Evolutionary conservation across 2,113 vertebrate genomes (phyloP).

Genomic region (Thamnaconus septentrionalis): DNA sequence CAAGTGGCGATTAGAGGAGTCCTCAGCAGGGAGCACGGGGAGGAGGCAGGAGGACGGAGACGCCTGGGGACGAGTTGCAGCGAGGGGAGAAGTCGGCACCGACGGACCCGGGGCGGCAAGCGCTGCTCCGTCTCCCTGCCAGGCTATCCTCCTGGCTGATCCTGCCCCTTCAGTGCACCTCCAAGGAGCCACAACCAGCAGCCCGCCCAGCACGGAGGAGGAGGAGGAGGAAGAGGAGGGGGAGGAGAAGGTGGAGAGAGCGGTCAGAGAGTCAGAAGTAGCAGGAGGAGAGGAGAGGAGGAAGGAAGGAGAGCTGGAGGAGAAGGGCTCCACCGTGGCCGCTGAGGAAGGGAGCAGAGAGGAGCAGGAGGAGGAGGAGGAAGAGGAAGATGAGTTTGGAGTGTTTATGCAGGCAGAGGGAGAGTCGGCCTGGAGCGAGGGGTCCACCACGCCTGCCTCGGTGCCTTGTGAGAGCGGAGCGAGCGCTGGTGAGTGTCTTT

Average conservation of each 20-base stretch:
- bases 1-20: conserved; percentile 6
- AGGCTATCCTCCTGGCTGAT: conserved; percentile 48
- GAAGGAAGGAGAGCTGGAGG: conserved; percentile 22
- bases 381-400: conserved; percentile 78
- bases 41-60: background rate
- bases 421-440: conserved; percentile 53
- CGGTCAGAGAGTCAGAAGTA: conserved; percentile 27
- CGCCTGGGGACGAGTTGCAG: conserved; percentile 11
- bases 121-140: conserved; percentile 33
- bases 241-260: conserved; percentile 20
- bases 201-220: conserved; percentile 42
- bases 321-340: conserved; percentile 43
- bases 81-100: conserved; percentile 1
- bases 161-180: conserved; percentile 53
- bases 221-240: conserved; percentile 28
- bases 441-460: conserved; percentile 53
- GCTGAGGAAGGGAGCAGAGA: conserved; percentile 35
- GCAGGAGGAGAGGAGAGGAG: conserved; percentile 35
- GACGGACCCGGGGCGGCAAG: conserved; percentile 1
- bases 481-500: conserved; percentile 64
- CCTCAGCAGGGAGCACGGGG: background rate
- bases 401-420: conserved; percentile 76
- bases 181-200: conserved; percentile 65
- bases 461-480: conserved; percentile 64
- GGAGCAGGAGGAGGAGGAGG: conserved; percentile 70